A percentile compares a stretch with the other conserved stretches of the same genome.
phyloP scores from a whole-genome alignment of 2,888 invertebrate species.

The Volucella bombylans region DNA sequence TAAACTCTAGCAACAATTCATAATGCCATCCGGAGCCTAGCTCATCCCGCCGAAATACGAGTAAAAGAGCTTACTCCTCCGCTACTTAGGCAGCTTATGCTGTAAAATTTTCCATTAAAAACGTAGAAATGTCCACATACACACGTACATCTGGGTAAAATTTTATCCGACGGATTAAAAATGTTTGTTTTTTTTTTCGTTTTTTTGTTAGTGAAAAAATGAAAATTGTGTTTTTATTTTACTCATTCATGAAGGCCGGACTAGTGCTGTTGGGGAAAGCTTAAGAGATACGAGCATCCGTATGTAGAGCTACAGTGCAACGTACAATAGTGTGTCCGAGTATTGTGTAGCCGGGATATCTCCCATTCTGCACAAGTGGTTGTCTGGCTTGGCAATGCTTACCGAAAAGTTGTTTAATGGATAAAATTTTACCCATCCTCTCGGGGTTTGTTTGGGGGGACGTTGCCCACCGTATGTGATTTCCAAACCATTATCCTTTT shows the following conservation, averaged over 20 bases:
- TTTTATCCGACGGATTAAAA: conserved; percentile 63
- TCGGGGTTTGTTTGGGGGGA: conserved; percentile 11
- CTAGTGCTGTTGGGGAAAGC: conserved; percentile 28
- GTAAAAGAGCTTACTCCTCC: conserved; percentile 36
- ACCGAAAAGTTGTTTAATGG: conserved; percentile 70
- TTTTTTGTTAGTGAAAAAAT: conserved; percentile 48
- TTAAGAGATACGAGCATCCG: not conserved
- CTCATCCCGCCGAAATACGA: conserved; percentile 17
- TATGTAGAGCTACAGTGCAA: not conserved
- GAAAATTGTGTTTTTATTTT: conserved; percentile 52
- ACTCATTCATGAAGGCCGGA: not conserved
- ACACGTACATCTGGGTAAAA: conserved; percentile 27
- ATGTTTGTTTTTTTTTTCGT: conserved; percentile 18
- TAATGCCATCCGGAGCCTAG: conserved; percentile 35
- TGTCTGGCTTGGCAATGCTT: conserved; percentile 68
- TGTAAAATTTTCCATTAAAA: conserved; percentile 65
- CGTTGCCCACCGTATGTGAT: conserved; percentile 52
- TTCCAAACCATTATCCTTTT: conserved; percentile 71
- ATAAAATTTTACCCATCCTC: conserved; percentile 59
- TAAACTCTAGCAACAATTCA: conserved; percentile 1
- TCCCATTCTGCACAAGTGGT: conserved; percentile 60
- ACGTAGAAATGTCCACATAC: conserved; percentile 7
- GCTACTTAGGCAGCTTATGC: conserved; percentile 63
- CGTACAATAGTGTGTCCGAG: not conserved
- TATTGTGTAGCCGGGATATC: conserved; percentile 44